Conservation (phyloP, 2,113 vertebrate species). For the Tamias sibiricus region DNA sequence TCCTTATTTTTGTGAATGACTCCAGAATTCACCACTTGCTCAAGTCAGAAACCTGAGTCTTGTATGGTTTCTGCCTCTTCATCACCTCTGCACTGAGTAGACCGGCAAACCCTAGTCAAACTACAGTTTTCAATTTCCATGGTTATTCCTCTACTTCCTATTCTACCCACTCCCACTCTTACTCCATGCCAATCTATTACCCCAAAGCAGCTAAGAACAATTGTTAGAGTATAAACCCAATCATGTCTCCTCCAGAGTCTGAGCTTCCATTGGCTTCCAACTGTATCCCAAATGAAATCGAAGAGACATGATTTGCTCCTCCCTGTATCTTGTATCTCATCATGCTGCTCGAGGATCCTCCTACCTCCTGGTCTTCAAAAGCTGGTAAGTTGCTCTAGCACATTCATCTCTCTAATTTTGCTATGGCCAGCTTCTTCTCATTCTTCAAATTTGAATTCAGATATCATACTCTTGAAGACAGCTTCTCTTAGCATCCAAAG, state of each 20-base stretch:
- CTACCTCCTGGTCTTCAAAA: rapidly evolving
- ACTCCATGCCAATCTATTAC: not conserved
- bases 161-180: not conserved
- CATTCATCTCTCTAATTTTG: not conserved
- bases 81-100: not conserved
- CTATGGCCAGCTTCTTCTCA: not conserved
- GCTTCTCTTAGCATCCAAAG: not conserved
- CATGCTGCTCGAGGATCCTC: not conserved
- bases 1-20: not conserved
- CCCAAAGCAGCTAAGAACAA: not conserved
- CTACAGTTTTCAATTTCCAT: not conserved
- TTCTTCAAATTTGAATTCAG: not conserved
- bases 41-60: not conserved
- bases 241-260: not conserved
- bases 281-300: not conserved
- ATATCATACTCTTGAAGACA: not conserved
- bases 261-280: not conserved
- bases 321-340: not conserved
- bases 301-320: not conserved
- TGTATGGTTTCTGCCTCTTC: not conserved
- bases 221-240: not conserved
- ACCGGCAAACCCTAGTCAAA: not conserved
- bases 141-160: not conserved
- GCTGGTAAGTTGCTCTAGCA: not conserved
- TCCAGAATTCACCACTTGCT: not conserved